Evolutionary conservation across 2,888 invertebrate species (phyloP), one percentile per base, ranked within the genome.

Genomic region (Mayetiola destructor): DNA sequence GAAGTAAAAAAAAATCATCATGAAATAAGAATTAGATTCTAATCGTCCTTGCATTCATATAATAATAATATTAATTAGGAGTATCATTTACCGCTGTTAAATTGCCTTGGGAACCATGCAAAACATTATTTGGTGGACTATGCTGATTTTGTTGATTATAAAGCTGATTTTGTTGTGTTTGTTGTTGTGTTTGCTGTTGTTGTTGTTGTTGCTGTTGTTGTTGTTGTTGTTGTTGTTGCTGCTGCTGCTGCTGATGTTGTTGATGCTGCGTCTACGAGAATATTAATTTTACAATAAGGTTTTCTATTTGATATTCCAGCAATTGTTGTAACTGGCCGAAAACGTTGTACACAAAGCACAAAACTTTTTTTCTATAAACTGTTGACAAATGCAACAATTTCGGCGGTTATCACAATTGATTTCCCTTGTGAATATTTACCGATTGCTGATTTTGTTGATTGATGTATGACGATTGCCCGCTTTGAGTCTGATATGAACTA

Each of bases 81-180:
- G 14, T 42, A 23, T 23, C 18, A 16, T 23, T 52, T 53, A 53
- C 53, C 16, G 53, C 18, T 53, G 56, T 67, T 61, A 72, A 62
- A 60, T 66, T 64, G 32, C 65, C 65, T 59, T 65, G 66, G 18
- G 65, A 64, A 42, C 64, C 64, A 60, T 64, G 65, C 35, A 64
- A 56, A n/a, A 61, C 57, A 59, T 61, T 62, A 59, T 61, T 61
- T 62, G 64, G 64, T 56, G 58, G 57, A 53, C 57, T 63, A 61
- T 65, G 64, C 61, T 63, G 58, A 27, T 56, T 57, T 30, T 62
- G 57, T 37, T 70, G 59, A 69, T 68, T 58, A 35, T 60, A 58
- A 39, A 59, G 52, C 57, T 59, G 61, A 61, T 58, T 62, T 60
- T 61, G 61, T 20, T 65, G 64, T 18, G 65, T 66, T 36, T 63